phyloP scores from a whole-genome alignment of 35 echinoderm and acorn worm species.

The Amphiura filiformis region DNA sequence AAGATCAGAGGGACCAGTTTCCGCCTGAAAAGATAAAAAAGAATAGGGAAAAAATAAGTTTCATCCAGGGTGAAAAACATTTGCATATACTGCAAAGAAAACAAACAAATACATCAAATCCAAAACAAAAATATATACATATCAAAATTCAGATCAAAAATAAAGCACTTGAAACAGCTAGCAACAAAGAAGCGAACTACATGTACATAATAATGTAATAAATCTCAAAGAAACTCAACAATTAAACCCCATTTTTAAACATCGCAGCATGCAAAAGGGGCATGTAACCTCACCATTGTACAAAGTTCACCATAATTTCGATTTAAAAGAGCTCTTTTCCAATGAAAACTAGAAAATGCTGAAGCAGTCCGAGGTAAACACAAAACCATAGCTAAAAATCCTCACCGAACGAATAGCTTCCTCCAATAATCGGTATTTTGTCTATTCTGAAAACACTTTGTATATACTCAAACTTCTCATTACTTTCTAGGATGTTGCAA shows the following conservation, averaged over 20 bases:
- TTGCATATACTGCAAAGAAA: too few species aligned
- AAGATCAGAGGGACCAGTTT: conserved; percentile 6
- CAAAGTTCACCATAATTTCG: not conserved
- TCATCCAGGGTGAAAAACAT: not conserved
- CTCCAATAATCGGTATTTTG: not conserved
- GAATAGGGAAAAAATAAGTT: not conserved
- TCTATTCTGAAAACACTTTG: not conserved
- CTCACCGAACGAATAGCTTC: not conserved
- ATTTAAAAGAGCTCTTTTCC: not conserved
- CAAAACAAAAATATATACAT: too few species aligned
- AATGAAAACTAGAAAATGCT: not conserved
- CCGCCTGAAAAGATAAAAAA: not conserved
- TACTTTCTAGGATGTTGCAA: not conserved
- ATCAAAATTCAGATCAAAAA: too few species aligned
- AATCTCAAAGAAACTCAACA: too few species aligned
- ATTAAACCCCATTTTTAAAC: too few species aligned
- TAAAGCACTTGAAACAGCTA: too few species aligned
- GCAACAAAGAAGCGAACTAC: too few species aligned
- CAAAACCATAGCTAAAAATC: not conserved
- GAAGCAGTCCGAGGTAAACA: not conserved
- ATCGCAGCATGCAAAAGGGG: too few species aligned
- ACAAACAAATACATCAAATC: too few species aligned
- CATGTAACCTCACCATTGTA: not conserved
- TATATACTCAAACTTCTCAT: not conserved
- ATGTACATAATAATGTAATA: too few species aligned